Percentiles rank a stretch among this genome's conserved stretches.
These are phyloP conservation scores for Champsocephalus esox DNA, from an alignment of 2,797 vertebrate species.

Conservation along the genomic window DNA sequence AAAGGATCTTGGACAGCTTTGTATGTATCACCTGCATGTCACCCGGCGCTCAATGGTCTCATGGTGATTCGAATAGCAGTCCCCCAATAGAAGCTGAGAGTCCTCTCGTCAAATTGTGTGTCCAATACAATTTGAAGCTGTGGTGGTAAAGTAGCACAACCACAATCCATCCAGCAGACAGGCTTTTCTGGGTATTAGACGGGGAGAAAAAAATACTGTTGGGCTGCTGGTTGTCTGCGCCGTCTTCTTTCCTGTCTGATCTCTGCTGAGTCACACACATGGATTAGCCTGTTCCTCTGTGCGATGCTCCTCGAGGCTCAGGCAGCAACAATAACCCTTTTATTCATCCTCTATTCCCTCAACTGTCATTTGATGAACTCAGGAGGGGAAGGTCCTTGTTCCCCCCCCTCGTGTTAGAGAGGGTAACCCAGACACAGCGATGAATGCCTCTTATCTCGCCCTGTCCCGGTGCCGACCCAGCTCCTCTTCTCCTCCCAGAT, in stretches of 20 bases:
- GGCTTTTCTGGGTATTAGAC: slow-evolving; percentile 68
- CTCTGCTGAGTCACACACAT: slow-evolving; percentile 65
- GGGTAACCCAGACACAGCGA: slow-evolving; percentile 23
- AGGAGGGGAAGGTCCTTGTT: not conserved
- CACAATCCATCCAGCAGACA: slow-evolving; percentile 67
- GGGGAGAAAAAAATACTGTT: slow-evolving; percentile 19
- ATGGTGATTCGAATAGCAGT: slow-evolving; percentile 56
- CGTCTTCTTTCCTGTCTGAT: slow-evolving; percentile 14
- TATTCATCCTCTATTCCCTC: slow-evolving; percentile 8
- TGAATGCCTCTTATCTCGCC: slow-evolving; percentile 18
- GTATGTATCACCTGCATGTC: slow-evolving; percentile 80
- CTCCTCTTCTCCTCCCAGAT: slow-evolving; percentile 70
- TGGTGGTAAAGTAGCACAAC: slow-evolving; percentile 54
- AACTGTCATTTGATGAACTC: slow-evolving; percentile 24
- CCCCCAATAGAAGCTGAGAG: slow-evolving; percentile 51
- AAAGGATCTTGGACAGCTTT: slow-evolving; percentile 82
- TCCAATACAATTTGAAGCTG: slow-evolving; percentile 36
- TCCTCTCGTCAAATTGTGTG: slow-evolving; percentile 45
- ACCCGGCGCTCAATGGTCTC: slow-evolving; percentile 48
- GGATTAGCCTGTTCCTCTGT: slow-evolving; percentile 41
- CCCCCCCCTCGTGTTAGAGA: not conserved
- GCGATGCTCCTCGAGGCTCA: slow-evolving; percentile 31
- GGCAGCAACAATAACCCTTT: slow-evolving; percentile 34
- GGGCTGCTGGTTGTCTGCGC: slow-evolving; percentile 13
- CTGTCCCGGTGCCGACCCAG: slow-evolving; percentile 64